phyloP scores from a whole-genome alignment of 2,888 invertebrate genomes.

The Drosophila anomelani region DNA sequence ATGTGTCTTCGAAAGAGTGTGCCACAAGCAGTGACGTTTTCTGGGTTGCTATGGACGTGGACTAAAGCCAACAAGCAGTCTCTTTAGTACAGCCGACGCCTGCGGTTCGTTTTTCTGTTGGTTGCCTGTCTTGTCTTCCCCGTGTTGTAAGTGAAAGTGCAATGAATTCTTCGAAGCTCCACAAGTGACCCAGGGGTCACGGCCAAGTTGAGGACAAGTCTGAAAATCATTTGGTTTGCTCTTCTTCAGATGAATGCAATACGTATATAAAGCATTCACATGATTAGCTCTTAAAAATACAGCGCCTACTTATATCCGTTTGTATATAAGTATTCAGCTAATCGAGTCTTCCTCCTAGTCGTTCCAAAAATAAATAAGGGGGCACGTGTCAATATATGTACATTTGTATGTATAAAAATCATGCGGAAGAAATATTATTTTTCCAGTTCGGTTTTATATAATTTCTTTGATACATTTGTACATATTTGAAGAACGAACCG shows the following conservation, averaged over 20 bases:
- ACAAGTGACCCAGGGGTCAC: conserved; percentile 47
- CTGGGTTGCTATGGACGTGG: conserved; percentile 22
- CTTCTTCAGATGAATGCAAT: not conserved
- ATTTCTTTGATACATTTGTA: conserved; percentile 23
- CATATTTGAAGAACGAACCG: conserved; percentile 52
- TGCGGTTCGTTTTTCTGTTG: conserved; percentile 51
- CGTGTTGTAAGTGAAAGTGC: conserved; percentile 69
- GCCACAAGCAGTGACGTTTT: conserved; percentile 41
- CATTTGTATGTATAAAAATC: conserved; percentile 10
- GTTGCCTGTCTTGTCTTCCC: conserved; percentile 32
- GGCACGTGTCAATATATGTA: conserved; percentile 59
- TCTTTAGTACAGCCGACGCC: conserved; percentile 61
- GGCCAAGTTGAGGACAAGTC: conserved; percentile 44
- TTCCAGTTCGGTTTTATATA: conserved; percentile 35
- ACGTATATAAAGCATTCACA: not conserved
- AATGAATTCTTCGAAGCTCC: conserved; percentile 50
- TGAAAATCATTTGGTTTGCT: conserved; percentile 10
- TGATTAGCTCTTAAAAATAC: conserved; percentile 15
- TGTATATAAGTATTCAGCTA: conserved; percentile 36
- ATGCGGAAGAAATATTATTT: conserved; percentile 19
- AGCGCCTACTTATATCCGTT: conserved; percentile 18
- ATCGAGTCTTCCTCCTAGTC: conserved; percentile 46
- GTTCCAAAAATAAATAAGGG: conserved; percentile 61
- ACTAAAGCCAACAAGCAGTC: conserved; percentile 56
- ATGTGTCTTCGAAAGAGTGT: not conserved